Evolutionary conservation across 2,888 invertebrate species (phyloP).

Genomic region (Drosophila mayaguana): DNA sequence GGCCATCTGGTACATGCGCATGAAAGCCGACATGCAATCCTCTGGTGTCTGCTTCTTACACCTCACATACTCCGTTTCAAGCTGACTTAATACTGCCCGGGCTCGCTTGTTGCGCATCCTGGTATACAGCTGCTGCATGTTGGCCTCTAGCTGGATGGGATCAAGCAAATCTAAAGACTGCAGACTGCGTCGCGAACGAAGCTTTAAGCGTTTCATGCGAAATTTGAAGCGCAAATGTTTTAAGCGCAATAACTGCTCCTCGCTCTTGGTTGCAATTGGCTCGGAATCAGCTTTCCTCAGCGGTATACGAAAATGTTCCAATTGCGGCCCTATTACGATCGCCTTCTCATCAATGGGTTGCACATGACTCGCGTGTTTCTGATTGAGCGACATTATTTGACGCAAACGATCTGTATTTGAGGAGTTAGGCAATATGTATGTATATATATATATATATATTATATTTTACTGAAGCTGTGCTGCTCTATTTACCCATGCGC

Average conservation of each 20-base stretch:
- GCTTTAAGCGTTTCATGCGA: slow-evolving; percentile 30
- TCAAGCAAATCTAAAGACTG: slow-evolving; percentile 62
- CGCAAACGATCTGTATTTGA: slow-evolving; percentile 62
- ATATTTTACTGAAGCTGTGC: background rate
- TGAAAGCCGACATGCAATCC: slow-evolving; percentile 80
- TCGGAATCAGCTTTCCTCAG: slow-evolving; percentile 21
- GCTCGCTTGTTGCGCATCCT: slow-evolving; percentile 79
- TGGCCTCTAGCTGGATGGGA: slow-evolving; percentile 67
- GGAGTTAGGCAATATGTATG: too few relatives aligned
- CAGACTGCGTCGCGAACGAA: slow-evolving; percentile 44
- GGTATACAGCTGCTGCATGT: slow-evolving; percentile 70
- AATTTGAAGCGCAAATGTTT: slow-evolving; percentile 61
- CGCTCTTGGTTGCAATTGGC: slow-evolving; percentile 26
- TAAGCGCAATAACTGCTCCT: slow-evolving; percentile 47
- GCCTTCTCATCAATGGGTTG: slow-evolving; percentile 48
- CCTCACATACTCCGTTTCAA: slow-evolving; percentile 77
- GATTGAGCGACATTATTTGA: slow-evolving; percentile 63
- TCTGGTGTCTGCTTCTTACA: slow-evolving; percentile 77
- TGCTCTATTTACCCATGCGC: slow-evolving; percentile 63
- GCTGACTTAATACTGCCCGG: slow-evolving; percentile 65
- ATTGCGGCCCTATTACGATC: slow-evolving; percentile 41
- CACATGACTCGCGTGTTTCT: slow-evolving; percentile 41
- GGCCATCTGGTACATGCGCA: slow-evolving; percentile 81
- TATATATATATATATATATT: background rate
- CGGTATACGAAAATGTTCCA: slow-evolving; percentile 45